phyloP scores from a whole-genome alignment of 2,797 vertebrate genomes.

The Gymnocypris eckloni region DNA sequence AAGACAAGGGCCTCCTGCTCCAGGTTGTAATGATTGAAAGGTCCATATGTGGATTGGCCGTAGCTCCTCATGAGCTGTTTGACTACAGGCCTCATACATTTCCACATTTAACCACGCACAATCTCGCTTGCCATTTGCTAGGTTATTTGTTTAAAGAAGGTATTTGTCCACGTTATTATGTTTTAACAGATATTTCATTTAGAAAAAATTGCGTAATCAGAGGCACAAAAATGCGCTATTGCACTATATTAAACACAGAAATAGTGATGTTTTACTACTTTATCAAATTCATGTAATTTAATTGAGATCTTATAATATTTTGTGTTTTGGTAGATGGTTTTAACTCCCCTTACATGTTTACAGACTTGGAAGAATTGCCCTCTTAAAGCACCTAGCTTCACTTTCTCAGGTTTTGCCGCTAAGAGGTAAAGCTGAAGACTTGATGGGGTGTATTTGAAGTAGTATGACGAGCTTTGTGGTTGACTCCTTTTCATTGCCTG shows the following conservation, averaged over 20 bases:
- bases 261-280: too few relatives aligned
- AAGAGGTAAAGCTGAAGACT: slow-evolving; percentile 71
- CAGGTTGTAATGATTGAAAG: slow-evolving; percentile 23
- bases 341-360: too few relatives aligned
- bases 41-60: slow-evolving; percentile 46
- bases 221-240: too few relatives aligned
- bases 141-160: not conserved
- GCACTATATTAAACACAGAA: too few relatives aligned
- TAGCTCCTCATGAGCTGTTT: slow-evolving; percentile 36
- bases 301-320: too few relatives aligned
- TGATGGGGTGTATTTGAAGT: slow-evolving; percentile 78
- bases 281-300: too few relatives aligned
- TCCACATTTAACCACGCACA: slow-evolving; percentile 36
- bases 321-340: too few relatives aligned
- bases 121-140: not conserved
- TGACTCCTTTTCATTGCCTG: slow-evolving; percentile 76
- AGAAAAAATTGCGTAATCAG: not conserved
- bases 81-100: slow-evolving; percentile 46
- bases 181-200: not conserved
- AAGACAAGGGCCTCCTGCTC: not conserved
- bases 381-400: slow-evolving; percentile 35
- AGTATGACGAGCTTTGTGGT: slow-evolving; percentile 79
- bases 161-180: not conserved
- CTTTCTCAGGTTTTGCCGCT: slow-evolving; percentile 26
- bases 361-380: slow-evolving; percentile 16